These are phyloP conservation scores for Chlorops oryzae DNA, from an alignment of 1,140 invertebrate genomes.

Conservation along the genomic window DNA sequence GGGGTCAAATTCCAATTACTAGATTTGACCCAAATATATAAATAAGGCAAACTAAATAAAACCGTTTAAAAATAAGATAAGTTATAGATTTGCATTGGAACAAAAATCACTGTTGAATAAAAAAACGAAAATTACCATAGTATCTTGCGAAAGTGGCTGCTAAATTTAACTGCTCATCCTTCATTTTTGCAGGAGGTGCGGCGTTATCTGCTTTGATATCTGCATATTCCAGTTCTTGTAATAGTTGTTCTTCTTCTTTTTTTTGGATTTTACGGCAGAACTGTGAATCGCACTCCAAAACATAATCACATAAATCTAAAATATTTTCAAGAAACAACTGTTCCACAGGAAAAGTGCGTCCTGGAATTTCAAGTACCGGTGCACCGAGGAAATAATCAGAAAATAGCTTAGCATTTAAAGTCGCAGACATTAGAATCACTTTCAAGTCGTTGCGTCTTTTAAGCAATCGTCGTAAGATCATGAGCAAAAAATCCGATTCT, in stretches of 20 bases:
- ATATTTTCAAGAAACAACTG: slow-evolving; percentile 74
- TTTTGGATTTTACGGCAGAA: slow-evolving; percentile 61
- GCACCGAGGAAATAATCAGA: slow-evolving; percentile 69
- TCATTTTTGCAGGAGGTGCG: slow-evolving; percentile 55
- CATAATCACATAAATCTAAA: slow-evolving; percentile 61
- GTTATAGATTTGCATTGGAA: too few relatives aligned
- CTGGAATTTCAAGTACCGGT: slow-evolving; percentile 68
- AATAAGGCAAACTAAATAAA: too few relatives aligned
- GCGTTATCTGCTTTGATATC: slow-evolving; percentile 51
- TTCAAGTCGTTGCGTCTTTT: slow-evolving; percentile 64
- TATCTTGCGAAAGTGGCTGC: slow-evolving; percentile 58
- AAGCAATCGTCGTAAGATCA: slow-evolving; percentile 71
- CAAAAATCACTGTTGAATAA: neutral
- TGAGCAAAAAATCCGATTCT: slow-evolving; percentile 79
- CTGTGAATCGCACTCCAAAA: slow-evolving; percentile 65
- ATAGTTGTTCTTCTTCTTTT: slow-evolving; percentile 42
- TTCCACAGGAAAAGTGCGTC: slow-evolving; percentile 74
- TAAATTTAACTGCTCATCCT: slow-evolving; percentile 63
- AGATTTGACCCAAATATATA: too few relatives aligned
- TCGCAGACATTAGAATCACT: slow-evolving; percentile 83
- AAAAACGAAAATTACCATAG: slow-evolving; percentile 37
- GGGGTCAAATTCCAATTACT: too few relatives aligned
- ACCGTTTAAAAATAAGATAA: too few relatives aligned
- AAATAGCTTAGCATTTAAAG: slow-evolving; percentile 72
- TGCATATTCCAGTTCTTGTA: slow-evolving; percentile 51